Conservation (phyloP, 1,140 invertebrate genomes). For the Eciton burchellii region DNA sequence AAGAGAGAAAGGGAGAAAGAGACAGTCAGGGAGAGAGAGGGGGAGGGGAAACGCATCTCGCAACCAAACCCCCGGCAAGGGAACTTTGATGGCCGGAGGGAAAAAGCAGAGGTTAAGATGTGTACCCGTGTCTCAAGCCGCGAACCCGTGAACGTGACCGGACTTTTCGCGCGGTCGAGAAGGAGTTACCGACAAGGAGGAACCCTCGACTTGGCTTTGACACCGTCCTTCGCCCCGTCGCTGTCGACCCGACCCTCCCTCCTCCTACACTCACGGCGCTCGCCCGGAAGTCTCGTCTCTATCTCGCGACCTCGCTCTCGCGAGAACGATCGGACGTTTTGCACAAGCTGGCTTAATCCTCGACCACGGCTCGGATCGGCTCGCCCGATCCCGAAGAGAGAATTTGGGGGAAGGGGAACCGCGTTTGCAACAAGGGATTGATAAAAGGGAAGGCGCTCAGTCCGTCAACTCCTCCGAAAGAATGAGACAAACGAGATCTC, state of each 20-base stretch:
- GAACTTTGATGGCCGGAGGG: conserved; percentile 47
- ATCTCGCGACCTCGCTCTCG: conserved; percentile 18
- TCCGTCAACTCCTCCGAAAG: neutral
- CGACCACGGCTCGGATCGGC: neutral
- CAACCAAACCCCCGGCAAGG: conserved; percentile 35
- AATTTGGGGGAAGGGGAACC: neutral
- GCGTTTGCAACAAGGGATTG: neutral
- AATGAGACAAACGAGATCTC: neutral
- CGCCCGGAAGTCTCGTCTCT: neutral
- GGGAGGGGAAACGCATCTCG: no score
- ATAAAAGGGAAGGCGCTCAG: neutral
- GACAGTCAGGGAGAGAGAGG: no score
- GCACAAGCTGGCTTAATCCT: neutral
- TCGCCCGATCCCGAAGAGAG: neutral
- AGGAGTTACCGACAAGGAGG: conserved; percentile 76
- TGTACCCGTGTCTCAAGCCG: conserved; percentile 78
- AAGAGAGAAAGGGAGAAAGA: neutral
- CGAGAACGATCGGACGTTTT: neutral
- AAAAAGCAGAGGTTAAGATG: conserved; percentile 81
- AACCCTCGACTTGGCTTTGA: conserved; percentile 76
- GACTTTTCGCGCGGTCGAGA: conserved; percentile 77
- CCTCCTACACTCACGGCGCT: neutral
- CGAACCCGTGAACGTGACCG: conserved; percentile 79
- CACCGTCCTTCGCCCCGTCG: conserved; percentile 54
- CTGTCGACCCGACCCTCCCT: neutral